A percentile compares a stretch with the other conserved stretches of the same genome.
These are phyloP conservation scores for Halisarca cf. caerulea DNA, from an alignment of 37 sponge, comb jelly and placozoan genomes.

Conservation along the genomic window DNA sequence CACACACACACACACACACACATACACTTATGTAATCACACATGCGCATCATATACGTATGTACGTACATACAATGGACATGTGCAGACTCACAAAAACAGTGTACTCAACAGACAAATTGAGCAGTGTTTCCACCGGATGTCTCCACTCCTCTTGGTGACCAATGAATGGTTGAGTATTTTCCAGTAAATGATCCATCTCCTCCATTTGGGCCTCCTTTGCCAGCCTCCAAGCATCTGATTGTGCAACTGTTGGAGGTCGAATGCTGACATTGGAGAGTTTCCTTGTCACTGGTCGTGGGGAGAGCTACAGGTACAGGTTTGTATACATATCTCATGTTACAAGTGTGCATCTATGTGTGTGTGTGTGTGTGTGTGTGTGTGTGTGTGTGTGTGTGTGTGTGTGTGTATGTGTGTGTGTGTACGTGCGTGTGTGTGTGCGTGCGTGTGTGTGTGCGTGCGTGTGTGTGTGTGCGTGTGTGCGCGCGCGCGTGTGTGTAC, in stretches of 20 bases:
- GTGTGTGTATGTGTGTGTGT: too few species aligned
- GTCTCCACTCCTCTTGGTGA: neutral
- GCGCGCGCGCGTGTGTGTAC: too few species aligned
- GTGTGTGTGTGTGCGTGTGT: too few species aligned
- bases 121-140: neutral
- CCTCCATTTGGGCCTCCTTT: neutral
- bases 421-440: too few species aligned
- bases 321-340: neutral
- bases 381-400: too few species aligned
- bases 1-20: neutral
- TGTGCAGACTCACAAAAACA: neutral
- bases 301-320: neutral
- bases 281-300: neutral
- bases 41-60: too few species aligned
- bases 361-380: too few species aligned
- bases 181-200: neutral
- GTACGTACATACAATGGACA: too few species aligned
- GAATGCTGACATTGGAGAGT: neutral
- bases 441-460: too few species aligned
- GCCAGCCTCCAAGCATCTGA: neutral
- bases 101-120: neutral
- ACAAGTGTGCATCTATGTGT: too few species aligned
- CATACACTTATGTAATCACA: too few species aligned
- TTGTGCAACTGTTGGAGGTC: constrained; percentile 7
- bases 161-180: neutral